A percentile compares a stretch with the other conserved stretches of the same genome.
Evolutionary conservation across 1,140 invertebrate species (phyloP).

Genomic region (Reticulitermes speratus): DNA sequence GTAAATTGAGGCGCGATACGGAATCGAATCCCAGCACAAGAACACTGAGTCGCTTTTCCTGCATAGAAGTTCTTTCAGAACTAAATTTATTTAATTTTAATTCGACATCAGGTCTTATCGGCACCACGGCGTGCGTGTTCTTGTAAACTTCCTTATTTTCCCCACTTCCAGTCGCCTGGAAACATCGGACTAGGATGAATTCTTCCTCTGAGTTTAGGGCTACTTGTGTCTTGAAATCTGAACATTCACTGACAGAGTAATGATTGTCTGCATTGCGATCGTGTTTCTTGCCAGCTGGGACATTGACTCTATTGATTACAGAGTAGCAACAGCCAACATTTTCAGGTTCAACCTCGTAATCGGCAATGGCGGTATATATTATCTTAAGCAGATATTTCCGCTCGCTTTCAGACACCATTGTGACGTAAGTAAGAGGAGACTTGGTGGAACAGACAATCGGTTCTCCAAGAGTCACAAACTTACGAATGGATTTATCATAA

Average conservation of each 20-base stretch:
- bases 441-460: neutral
- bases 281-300: neutral
- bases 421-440: neutral
- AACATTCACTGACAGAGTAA: neutral
- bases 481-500: neutral
- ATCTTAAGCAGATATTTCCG: neutral
- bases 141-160: neutral
- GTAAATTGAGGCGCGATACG: constrained; percentile 23
- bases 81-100: neutral
- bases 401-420: neutral
- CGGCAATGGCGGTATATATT: neutral
- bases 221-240: neutral
- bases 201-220: neutral
- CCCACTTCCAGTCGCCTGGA: neutral
- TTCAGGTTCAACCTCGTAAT: neutral
- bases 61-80: no score
- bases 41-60: neutral
- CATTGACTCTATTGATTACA: neutral
- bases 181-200: constrained; percentile 19
- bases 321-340: neutral
- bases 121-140: constrained; percentile 11
- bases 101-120: neutral
- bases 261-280: neutral
- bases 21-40: constrained; percentile 22
- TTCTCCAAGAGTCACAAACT: neutral